These are phyloP conservation scores for Daubentonia madagascariensis DNA, from an alignment of 2,113 vertebrate species.

Conservation along the genomic window DNA sequence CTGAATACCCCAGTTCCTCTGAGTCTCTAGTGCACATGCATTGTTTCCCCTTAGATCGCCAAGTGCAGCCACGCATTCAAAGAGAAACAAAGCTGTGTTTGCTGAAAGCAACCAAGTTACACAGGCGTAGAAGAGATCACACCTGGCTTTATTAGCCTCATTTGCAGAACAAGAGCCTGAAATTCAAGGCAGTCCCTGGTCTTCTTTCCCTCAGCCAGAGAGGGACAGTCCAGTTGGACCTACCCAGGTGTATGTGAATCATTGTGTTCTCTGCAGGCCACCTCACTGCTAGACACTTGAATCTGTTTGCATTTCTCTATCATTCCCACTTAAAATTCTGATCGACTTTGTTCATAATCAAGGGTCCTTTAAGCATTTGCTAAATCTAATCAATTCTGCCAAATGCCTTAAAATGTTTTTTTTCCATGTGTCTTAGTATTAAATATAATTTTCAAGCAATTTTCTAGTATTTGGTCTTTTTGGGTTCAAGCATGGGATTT, in stretches of 20 bases:
- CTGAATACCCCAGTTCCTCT: not conserved
- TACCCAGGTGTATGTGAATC: not conserved
- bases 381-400: not conserved
- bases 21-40: not conserved
- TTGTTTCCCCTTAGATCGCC: not conserved
- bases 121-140: not conserved
- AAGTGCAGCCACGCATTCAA: no score
- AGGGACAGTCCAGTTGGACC: not conserved
- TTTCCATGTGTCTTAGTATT: not conserved
- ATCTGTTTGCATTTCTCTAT: not conserved
- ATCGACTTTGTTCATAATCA: not conserved
- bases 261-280: not conserved
- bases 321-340: not conserved
- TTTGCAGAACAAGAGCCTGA: not conserved
- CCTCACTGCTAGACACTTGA: not conserved
- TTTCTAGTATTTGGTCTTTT: not conserved
- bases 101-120: not conserved
- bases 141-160: accelerated
- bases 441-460: not conserved
- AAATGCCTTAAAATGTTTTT: not conserved
- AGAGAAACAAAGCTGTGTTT: not conserved
- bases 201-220: not conserved
- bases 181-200: not conserved
- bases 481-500: not conserved
- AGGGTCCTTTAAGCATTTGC: not conserved